Evolutionary conservation across 1,140 invertebrate species (phyloP).

Genomic region (Bombus haemorrhoidalis): DNA sequence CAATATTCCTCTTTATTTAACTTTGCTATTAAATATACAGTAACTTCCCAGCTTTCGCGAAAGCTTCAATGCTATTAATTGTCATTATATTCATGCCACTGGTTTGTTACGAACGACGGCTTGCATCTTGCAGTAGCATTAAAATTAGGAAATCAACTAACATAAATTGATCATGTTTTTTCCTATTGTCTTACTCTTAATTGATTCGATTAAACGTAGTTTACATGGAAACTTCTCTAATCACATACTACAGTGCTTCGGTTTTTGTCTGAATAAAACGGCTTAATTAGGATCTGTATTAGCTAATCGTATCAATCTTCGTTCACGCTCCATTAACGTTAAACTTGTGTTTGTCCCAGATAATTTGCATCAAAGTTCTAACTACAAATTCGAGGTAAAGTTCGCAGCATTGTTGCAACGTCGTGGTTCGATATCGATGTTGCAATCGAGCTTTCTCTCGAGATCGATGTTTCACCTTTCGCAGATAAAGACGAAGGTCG

Average conservation of each 20-base stretch:
- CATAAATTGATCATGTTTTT: no score
- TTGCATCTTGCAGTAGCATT: no score
- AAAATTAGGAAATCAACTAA: no score
- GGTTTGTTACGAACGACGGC: no score
- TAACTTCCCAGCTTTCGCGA: no score
- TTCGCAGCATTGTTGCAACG: background rate
- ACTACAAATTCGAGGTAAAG: constrained; percentile 1
- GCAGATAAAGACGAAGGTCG: constrained; percentile 5
- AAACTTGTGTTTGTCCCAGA: constrained; percentile 19
- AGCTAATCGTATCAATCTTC: constrained; percentile 28
- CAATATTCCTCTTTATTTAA: no score
- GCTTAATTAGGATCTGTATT: background rate
- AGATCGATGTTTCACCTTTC: background rate
- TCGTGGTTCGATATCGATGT: constrained; percentile 12
- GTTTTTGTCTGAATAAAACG: background rate
- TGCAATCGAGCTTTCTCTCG: background rate
- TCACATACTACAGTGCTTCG: no score
- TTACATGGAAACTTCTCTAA: background rate
- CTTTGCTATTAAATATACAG: no score
- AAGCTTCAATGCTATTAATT: no score
- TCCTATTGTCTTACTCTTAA: background rate
- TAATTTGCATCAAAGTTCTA: constrained; percentile 39
- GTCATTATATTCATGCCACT: no score
- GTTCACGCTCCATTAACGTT: constrained; percentile 39
- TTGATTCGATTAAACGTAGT: background rate